Base-by-base conservation (phyloP, 2,113 vertebrate genomes). In the Eclectus roratus region DNA sequence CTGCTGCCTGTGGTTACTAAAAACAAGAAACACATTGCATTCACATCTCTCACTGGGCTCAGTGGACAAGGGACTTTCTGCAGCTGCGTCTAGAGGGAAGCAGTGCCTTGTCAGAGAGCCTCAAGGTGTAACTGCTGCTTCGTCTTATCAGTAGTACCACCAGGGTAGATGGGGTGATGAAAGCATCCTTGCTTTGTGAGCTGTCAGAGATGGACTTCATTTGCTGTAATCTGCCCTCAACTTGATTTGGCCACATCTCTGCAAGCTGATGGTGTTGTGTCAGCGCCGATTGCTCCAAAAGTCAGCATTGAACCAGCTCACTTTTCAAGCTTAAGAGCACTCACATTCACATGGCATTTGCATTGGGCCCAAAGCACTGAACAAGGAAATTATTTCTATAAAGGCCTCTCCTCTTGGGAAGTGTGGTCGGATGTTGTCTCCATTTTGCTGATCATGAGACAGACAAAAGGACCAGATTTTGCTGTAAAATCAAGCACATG, bases 11-110 rank as follows among this genome's bases (percentile, higher is more conserved):
- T 18, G 52, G 12, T 61, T 56, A 83, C 17, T 18, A 90, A 39
- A 83, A 85, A 24, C 5, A 46, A n/a, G 49, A 87, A 47, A 23
- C 0, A 1, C 0, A 2, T 11, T 64, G 29, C 6, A 13, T 61
- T 93, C 35, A n/a, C 29, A 31, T 27, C 56, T 83, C 39, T 88
- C 23, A 52, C 11, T 12, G 2, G 60, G 71, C 56, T 79, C 5
- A 2, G 37, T 70, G n/a, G 53, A 70, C 2, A 5, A 55, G 31
- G 21, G 10, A 55, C 19, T 64, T 91, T 35, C 56, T 87, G 78
- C 72, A 88, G 39, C 35, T 43, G 20, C 1, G 0, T 55, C 89
- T 72, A 39, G 39, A 43, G 1, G 28, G 29, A 21, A 76, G 21
- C 65, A 88, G 76, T 3, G 27, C 27, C 39, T 18, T 58, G 9